These are phyloP conservation scores for Chascanopsetta lugubris DNA, from an alignment of 2,113 vertebrate genomes.

Conservation along the genomic window DNA sequence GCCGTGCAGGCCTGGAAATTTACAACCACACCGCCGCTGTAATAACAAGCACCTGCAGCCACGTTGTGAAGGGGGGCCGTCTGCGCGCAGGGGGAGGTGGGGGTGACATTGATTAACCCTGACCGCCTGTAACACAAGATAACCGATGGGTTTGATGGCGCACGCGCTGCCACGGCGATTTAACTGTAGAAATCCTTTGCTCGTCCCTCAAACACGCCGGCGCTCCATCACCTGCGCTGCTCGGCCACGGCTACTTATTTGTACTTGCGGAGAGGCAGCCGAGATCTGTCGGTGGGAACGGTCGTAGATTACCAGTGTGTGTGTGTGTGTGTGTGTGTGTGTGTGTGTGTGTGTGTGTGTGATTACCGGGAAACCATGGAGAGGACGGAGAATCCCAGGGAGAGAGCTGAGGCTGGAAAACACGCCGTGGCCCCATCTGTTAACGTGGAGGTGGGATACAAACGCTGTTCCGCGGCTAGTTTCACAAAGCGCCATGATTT, in stretches of 20 bases:
- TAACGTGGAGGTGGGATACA: constrained; percentile 16
- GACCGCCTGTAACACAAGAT: constrained; percentile 52
- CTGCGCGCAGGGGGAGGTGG: constrained; percentile 38
- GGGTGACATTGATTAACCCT: constrained; percentile 68
- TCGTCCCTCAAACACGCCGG: constrained; percentile 19
- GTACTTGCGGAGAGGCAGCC: constrained; percentile 15
- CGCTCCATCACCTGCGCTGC: constrained; percentile 27
- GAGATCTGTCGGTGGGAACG: constrained; percentile 15
- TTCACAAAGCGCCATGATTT: too few species aligned
- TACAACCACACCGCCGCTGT: constrained; percentile 59
- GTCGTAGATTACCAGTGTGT: constrained; percentile 21
- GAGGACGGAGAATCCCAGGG: neutral
- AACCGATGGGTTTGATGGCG: constrained; percentile 43
- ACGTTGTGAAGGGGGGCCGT: constrained; percentile 46
- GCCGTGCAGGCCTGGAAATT: constrained; percentile 53
- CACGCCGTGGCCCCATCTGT: constrained; percentile 19
- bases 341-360: too few species aligned
- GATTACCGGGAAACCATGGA: constrained; percentile 34
- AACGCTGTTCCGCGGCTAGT: constrained; percentile 8
- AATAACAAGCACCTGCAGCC: constrained; percentile 72
- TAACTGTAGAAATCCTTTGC: constrained; percentile 39
- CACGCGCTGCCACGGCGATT: constrained; percentile 23
- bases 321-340: too few species aligned
- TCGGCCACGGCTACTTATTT: constrained; percentile 32
- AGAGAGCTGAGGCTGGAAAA: constrained; percentile 50